Evolutionary conservation across 2,113 vertebrate species (phyloP).

Genomic region (Columbina picui): DNA sequence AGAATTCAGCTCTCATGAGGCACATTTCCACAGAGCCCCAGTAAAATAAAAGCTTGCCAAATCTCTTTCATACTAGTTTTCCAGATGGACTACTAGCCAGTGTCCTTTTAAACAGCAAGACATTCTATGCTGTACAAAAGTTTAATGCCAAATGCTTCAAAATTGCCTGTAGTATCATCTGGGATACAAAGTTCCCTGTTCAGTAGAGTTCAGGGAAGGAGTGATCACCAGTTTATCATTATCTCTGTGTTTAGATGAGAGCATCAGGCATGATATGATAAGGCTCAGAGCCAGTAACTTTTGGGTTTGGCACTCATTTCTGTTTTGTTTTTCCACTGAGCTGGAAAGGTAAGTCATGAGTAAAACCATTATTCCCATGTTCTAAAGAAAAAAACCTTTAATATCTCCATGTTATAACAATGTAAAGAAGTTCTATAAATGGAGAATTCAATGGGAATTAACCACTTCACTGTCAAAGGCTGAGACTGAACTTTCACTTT

Average conservation of each 20-base stretch:
- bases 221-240: constrained; percentile 17
- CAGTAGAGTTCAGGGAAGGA: constrained; percentile 20
- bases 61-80: constrained; percentile 63
- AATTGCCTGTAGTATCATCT: constrained; percentile 9
- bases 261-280: constrained; percentile 14
- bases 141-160: constrained; percentile 13
- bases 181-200: neutral
- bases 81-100: constrained; percentile 16
- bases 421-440: constrained; percentile 48
- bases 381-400: constrained; percentile 40
- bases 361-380: constrained; percentile 25
- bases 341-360: constrained; percentile 30
- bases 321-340: constrained; percentile 34
- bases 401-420: constrained; percentile 25
- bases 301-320: constrained; percentile 5
- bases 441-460: constrained; percentile 55
- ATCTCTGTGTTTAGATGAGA: constrained; percentile 21
- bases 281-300: constrained; percentile 10
- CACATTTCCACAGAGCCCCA: constrained; percentile 19
- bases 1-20: constrained; percentile 45
- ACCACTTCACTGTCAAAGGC: constrained; percentile 68
- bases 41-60: neutral
- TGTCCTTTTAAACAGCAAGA: neutral
- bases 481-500: neutral
- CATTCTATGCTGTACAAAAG: neutral